Evolutionary conservation across 2,797 vertebrate genomes (phyloP), one percentile per base, ranked within the genome.

Genomic region (Enteromius paludinosus): DNA sequence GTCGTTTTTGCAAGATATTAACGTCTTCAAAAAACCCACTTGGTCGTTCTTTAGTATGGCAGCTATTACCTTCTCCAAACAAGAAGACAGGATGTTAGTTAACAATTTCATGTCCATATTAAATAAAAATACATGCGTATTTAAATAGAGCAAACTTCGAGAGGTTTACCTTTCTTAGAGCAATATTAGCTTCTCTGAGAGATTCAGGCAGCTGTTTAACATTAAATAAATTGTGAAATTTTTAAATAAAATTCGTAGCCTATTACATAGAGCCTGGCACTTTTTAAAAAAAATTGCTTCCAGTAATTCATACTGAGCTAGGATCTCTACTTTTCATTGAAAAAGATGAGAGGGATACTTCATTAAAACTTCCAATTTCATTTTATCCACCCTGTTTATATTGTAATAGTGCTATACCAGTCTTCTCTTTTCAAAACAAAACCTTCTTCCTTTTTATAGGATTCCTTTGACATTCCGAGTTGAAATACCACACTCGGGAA

Each of bases 21-120:
- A 0, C 73, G 66, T 28, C 77, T 83, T 56, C n/a, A 78, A 83
- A 15, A 86, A 83, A 41, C 66, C 81, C 12, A 68, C 56, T 69
- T 84, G 78, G 30, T 81, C 65, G 15, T 30, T 54, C 12, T 76
- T 86, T 10, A 65, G 61, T n/a, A 80, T 54, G 5, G 45, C 5
- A 23, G 45, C 66, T 8, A 83, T 20, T 3, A 83, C 17, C 2
- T 41, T 47, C 43, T 78, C 82, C 6, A 86, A 47, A 2, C 25
- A 28, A 45, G 71, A 76, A 5, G 82, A 72, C 23, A 80, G 1
- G n/a, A 83, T 77, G 71, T 84, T 84, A 7, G 52, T 43, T 17
- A 71, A 28, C 4, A 83, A 12, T 23, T 77, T 83, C n/a, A 18
- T 12, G 14, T 83, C 70, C 2, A 18, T 30, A 45, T 85, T 82